Percentiles rank a stretch among this genome's conserved stretches.
These are phyloP conservation scores for Geothlypis trichas DNA, from an alignment of 2,113 vertebrate species.

Conservation along the genomic window DNA sequence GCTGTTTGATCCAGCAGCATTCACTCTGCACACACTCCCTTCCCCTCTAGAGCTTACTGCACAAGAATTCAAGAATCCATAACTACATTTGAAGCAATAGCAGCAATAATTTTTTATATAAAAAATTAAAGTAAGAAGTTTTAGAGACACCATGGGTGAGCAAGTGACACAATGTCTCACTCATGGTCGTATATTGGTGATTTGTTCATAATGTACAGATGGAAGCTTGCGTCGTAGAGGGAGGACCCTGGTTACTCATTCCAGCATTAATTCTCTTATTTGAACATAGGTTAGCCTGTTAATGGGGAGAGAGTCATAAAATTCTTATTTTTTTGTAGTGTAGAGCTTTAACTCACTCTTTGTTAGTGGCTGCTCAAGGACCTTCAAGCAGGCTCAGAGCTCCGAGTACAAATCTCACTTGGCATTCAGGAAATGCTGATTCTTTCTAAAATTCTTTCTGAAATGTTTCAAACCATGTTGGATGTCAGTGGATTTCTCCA, in stretches of 20 bases:
- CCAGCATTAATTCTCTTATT: no score
- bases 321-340: no score
- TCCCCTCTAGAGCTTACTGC: neutral
- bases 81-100: neutral
- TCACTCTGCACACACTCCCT: neutral
- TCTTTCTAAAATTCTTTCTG: neutral
- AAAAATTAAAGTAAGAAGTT: neutral
- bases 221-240: no score
- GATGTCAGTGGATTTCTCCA: neutral
- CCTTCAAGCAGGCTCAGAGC: neutral
- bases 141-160: rapidly evolving
- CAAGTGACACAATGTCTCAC: neutral
- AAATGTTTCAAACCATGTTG: neutral
- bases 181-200: no score
- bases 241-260: no score
- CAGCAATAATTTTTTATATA: neutral
- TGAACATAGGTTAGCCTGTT: no score
- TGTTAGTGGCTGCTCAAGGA: neutral
- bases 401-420: neutral
- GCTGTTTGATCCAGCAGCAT: neutral
- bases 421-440: neutral
- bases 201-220: no score
- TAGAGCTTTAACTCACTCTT: no score
- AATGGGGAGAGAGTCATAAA: no score
- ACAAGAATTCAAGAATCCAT: neutral